Evolutionary conservation across 2,113 vertebrate species (phyloP).

Genomic region (Seriola dumerili): DNA sequence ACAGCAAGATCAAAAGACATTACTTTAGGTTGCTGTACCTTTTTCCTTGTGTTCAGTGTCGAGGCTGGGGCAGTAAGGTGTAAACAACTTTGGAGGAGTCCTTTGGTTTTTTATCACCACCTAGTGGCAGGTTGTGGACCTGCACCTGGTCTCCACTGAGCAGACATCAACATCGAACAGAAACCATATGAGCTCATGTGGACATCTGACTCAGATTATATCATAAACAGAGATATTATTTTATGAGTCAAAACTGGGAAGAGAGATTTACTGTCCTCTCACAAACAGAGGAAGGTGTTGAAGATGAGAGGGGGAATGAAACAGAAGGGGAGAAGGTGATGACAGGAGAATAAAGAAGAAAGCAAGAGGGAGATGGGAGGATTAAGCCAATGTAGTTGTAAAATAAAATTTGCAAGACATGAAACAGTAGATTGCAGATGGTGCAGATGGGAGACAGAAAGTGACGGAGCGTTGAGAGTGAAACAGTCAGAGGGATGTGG

Average conservation of each 20-base stretch:
- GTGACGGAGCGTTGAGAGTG: neutral
- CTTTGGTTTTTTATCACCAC: conserved; percentile 71
- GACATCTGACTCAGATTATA: conserved; percentile 55
- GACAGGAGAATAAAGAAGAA: conserved; percentile 48
- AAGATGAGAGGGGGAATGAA: conserved; percentile 20
- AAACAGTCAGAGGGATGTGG: neutral
- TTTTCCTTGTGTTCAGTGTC: conserved; percentile 34
- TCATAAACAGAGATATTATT: conserved; percentile 12
- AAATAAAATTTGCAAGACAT: conserved; percentile 39
- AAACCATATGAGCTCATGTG: conserved; percentile 34
- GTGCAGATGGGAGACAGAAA: neutral
- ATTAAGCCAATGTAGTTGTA: conserved; percentile 5
- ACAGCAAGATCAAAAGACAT: neutral
- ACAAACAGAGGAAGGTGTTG: conserved; percentile 41
- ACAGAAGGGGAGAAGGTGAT: conserved; percentile 3
- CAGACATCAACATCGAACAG: conserved; percentile 47
- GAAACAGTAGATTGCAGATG: conserved; percentile 33
- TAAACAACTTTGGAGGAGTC: conserved; percentile 77
- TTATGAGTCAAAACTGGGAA: conserved; percentile 30
- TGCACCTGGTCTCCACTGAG: conserved; percentile 79
- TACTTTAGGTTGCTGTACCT: conserved; percentile 2
- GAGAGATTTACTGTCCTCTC: conserved; percentile 34
- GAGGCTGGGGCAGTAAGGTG: conserved; percentile 63
- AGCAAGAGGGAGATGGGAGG: neutral
- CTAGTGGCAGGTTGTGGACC: conserved; percentile 75